Base-by-base conservation (phyloP, 2,888 invertebrate species). In the Zhengitettix transpicula region DNA sequence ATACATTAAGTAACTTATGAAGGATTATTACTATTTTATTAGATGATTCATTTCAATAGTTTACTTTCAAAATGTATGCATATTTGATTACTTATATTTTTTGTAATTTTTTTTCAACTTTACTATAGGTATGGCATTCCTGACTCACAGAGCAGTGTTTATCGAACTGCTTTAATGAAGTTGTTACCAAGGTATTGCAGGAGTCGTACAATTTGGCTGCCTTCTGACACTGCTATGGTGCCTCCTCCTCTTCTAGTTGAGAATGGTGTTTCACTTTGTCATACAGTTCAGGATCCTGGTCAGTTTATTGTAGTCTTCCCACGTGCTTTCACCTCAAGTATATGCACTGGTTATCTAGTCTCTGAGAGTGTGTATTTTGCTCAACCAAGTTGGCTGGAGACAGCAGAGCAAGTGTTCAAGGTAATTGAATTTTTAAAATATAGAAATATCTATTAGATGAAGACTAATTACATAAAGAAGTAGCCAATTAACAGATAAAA, bases 361-460 rank as follows among this genome's bases (percentile, higher is more conserved):
- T 89, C 93, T 0, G 96, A 97, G 70, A 93, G 93, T 68, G 91
- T 93, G 0, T 95, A 93, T 71, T 95, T 91, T 68, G 94, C 93
- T 0, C 83, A 87, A 10, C 77, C 81, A 1, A 79, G 82, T 0
- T 96, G 93, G 92, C 75, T 95, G 1, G 77, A 81, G 57, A 77
- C 80, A 5, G 85, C 89, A 0, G 79, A 83, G 65, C 76, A 80
- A 67, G 84, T 86, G 28, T 90, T 92, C 68, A 78, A 83, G 73
- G 89, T 85, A 69, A 68, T 28, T 28, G 2, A 28, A 28, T 5
- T 28, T 28, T 5, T 2, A 28, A 28, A 28, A 28, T 28, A 28
- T n/a, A 28, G 7, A 28, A 28, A 28, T 28, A 7, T 7, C 28
- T 28, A 28, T 28, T 28, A 28, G 2, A 28, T 28, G 28, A 28